Conservation (phyloP, 2,888 invertebrate genomes). For the Cenopis cana region DNA sequence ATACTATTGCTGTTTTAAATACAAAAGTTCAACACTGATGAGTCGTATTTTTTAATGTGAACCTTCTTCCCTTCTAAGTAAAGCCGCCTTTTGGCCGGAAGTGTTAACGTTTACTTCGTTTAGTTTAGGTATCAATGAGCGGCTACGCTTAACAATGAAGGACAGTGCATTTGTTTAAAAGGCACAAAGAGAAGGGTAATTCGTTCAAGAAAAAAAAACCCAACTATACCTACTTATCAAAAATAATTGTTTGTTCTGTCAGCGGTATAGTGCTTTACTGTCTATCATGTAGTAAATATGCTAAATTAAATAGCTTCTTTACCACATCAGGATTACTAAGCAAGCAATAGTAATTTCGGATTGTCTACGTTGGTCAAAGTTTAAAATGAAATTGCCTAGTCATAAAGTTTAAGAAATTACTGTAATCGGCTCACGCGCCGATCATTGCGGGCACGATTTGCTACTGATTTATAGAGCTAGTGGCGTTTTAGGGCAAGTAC, state of each 20-base stretch:
- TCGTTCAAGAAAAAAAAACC: too few relatives aligned
- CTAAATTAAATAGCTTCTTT: neutral
- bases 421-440: conserved; percentile 30
- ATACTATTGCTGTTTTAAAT: too few relatives aligned
- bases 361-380: conserved; percentile 26
- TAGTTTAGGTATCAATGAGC: too few relatives aligned
- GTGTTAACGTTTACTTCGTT: too few relatives aligned
- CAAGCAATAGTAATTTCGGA: neutral
- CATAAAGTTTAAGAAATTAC: conserved; percentile 31
- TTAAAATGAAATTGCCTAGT: conserved; percentile 26
- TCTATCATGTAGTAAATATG: neutral
- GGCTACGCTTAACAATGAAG: too few relatives aligned
- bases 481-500: conserved; percentile 18
- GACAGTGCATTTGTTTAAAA: too few relatives aligned
- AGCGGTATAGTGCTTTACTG: neutral
- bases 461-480: conserved; percentile 30
- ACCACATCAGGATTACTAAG: neutral
- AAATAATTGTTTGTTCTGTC: neutral
- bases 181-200: too few relatives aligned
- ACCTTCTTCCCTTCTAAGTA: too few relatives aligned
- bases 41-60: too few relatives aligned
- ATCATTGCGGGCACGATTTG: conserved; percentile 28
- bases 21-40: too few relatives aligned
- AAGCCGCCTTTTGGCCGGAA: too few relatives aligned
- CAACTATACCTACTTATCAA: neutral